These are phyloP conservation scores for Gnatocerus cornutus DNA, from an alignment of 2,888 invertebrate genomes.

Conservation along the genomic window DNA sequence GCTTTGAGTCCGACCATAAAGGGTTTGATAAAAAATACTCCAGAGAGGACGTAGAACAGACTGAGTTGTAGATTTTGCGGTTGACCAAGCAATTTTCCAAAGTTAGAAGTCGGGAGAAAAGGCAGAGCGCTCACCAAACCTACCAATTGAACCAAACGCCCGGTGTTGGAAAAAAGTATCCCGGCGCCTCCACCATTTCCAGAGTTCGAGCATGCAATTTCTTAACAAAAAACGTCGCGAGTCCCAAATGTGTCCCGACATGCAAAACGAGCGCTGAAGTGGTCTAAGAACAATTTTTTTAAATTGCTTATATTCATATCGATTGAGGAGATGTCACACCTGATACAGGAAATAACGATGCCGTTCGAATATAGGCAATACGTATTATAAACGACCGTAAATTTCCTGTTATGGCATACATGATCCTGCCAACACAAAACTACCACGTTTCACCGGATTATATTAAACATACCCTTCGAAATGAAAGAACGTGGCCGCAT, in stretches of 20 bases:
- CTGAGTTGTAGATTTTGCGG: slow-evolving; percentile 35
- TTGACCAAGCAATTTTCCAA: slow-evolving; percentile 32
- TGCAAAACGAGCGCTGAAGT: not conserved
- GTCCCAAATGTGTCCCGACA: not conserved
- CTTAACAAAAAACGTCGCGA: not conserved
- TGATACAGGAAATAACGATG: slow-evolving; percentile 48
- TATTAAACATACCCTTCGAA: slow-evolving; percentile 24
- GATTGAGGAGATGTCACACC: slow-evolving; percentile 41
- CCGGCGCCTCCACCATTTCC: not conserved
- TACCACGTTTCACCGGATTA: slow-evolving; percentile 33
- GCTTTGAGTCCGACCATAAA: slow-evolving; percentile 20
- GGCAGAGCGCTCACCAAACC: not conserved
- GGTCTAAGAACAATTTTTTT: slow-evolving; percentile 14
- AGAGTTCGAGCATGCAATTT: too few relatives aligned
- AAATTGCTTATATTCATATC: slow-evolving; percentile 26
- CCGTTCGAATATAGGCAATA: slow-evolving; percentile 29
- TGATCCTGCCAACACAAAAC: slow-evolving; percentile 42
- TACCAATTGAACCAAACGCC: not conserved
- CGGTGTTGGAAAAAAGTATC: not conserved
- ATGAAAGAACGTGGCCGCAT: slow-evolving; percentile 13
- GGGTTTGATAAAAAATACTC: slow-evolving; percentile 21
- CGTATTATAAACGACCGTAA: slow-evolving; percentile 42
- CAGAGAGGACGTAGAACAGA: slow-evolving; percentile 17
- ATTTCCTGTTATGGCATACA: slow-evolving; percentile 41
- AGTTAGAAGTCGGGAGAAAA: slow-evolving; percentile 20